Evolutionary conservation across 2,797 vertebrate genomes (phyloP).

Genomic region (Ctenosaura bakeri): DNA sequence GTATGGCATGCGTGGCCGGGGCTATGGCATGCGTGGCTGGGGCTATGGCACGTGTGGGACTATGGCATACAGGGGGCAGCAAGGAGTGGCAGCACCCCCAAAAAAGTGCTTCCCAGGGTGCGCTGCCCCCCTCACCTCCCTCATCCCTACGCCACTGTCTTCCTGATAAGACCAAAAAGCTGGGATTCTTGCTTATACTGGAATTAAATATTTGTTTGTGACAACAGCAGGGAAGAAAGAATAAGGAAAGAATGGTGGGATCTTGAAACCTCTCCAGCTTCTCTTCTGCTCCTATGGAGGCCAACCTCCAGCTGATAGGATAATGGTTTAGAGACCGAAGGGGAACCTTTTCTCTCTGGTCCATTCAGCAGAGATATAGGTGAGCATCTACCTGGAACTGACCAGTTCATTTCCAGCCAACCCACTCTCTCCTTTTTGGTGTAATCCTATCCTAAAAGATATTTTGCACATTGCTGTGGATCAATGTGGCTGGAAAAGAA

Average conservation of each 20-base stretch:
- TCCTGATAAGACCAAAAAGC: neutral
- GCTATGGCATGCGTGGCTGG: no score
- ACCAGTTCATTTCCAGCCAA: neutral
- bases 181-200: neutral
- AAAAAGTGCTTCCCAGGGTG: no score
- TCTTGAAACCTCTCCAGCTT: neutral
- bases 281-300: neutral
- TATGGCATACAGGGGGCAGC: no score
- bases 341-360: neutral
- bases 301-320: neutral
- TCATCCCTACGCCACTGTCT: no score
- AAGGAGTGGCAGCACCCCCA: no score
- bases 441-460: neutral
- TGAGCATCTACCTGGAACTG: no score
- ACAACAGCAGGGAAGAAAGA: neutral
- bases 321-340: neutral
- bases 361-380: neutral
- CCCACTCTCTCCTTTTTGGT: neutral
- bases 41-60: no score
- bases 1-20: no score
- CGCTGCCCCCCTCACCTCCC: no score
- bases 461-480: neutral
- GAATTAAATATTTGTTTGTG: neutral
- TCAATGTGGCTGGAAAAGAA: neutral
- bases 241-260: neutral